These are phyloP conservation scores for Chauna torquata DNA, from an alignment of 2,113 vertebrate genomes.

Conservation along the genomic window DNA sequence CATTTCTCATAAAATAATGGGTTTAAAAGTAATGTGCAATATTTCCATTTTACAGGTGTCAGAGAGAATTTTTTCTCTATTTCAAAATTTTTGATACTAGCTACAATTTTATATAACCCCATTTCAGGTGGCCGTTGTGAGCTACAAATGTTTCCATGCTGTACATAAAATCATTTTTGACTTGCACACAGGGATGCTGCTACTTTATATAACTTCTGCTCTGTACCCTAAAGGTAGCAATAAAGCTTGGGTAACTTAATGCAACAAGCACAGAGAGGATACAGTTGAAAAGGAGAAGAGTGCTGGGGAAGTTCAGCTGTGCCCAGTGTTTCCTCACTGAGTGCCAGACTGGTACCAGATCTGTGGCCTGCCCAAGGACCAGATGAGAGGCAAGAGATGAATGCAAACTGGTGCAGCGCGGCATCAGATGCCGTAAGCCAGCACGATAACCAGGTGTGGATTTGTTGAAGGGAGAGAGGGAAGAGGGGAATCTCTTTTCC, in stretches of 20 bases:
- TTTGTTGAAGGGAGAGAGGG: not conserved
- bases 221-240: not conserved
- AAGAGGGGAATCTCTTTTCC: not conserved
- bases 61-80: not conserved
- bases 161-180: not conserved
- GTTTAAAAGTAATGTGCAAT: not conserved
- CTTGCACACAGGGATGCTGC: not conserved
- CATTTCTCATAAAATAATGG: not conserved
- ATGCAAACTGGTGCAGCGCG: not conserved
- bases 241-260: not conserved
- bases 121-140: not conserved
- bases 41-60: not conserved
- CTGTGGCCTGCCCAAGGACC: not conserved
- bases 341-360: not conserved
- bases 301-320: not conserved
- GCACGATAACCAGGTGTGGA: not conserved
- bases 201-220: not conserved
- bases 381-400: not conserved
- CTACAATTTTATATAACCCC: not conserved
- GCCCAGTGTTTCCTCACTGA: not conserved
- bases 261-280: accelerated
- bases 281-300: not conserved
- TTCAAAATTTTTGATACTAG: not conserved
- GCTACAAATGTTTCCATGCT: not conserved
- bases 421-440: not conserved